Conservation (phyloP, 2,888 invertebrate species). For the Mechanitis messenoides region DNA sequence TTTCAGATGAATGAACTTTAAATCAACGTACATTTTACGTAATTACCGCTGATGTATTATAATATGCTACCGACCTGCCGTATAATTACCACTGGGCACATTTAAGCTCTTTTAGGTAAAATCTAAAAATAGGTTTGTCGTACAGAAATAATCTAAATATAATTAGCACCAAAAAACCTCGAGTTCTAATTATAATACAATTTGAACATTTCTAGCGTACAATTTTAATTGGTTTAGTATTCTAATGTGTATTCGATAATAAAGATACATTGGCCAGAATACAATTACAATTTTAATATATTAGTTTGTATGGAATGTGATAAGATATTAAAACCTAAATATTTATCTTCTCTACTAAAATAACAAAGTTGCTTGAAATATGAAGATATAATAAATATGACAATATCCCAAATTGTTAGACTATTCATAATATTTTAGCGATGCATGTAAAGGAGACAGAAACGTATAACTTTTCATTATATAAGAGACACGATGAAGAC, state of each 20-base stretch:
- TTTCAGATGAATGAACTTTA: constrained; percentile 6
- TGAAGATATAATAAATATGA: not conserved
- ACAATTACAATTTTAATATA: no score
- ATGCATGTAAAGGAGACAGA: constrained; percentile 23
- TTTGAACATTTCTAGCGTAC: no score
- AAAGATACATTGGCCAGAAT: no score
- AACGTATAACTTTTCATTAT: constrained; percentile 29
- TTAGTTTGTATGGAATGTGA: no score
- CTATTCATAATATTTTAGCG: constrained; percentile 6
- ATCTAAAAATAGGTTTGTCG: constrained; percentile 1
- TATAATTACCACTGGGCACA: constrained; percentile 3
- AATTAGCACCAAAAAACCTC: not conserved
- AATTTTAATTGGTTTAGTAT: no score
- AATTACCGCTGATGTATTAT: constrained; percentile 6
- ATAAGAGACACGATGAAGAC: constrained; percentile 26
- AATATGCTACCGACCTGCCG: constrained; percentile 2
- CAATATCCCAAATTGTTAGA: constrained; percentile 3
- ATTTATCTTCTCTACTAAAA: no score
- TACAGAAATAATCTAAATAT: not conserved
- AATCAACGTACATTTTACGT: constrained; percentile 7
- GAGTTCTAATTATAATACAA: no score
- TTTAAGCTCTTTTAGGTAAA: not conserved
- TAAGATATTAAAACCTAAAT: no score
- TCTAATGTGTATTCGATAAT: no score
- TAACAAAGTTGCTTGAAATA: not conserved